phyloP scores from a whole-genome alignment of 1,140 invertebrate species.

The Euschistus heros region DNA sequence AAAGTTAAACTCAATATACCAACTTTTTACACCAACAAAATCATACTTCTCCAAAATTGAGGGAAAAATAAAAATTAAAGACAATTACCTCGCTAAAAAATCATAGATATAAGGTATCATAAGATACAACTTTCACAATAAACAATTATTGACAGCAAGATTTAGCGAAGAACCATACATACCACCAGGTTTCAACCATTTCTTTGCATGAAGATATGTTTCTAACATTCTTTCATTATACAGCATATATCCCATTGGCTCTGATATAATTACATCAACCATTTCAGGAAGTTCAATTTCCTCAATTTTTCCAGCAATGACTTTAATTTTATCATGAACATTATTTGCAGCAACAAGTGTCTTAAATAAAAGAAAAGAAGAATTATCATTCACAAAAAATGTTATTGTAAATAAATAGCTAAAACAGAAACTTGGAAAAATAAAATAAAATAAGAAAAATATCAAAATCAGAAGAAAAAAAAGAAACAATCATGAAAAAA shows the following conservation, averaged over 20 bases:
- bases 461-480: no score
- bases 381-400: no score
- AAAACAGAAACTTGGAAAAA: no score
- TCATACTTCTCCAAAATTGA: no score
- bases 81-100: not conserved
- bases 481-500: no score
- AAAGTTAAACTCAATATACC: no score
- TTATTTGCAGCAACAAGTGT: conserved; percentile 83
- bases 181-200: conserved; percentile 88
- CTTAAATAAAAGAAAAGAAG: conserved; percentile 34
- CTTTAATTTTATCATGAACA: conserved; percentile 71
- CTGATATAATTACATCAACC: conserved; percentile 96
- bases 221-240: conserved; percentile 99
- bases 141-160: not conserved
- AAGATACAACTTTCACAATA: not conserved
- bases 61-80: no score
- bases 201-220: conserved; percentile 96
- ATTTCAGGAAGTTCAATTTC: conserved; percentile 90
- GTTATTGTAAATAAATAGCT: no score
- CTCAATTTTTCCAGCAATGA: conserved; percentile 97
- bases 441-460: no score
- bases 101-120: not conserved
- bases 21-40: no score
- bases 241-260: conserved; percentile 99
- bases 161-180: conserved; percentile 18